Evolutionary conservation across 1,140 invertebrate genomes (phyloP), one percentile per base, ranked within the genome.

Genomic region (Ectropis grisescens): DNA sequence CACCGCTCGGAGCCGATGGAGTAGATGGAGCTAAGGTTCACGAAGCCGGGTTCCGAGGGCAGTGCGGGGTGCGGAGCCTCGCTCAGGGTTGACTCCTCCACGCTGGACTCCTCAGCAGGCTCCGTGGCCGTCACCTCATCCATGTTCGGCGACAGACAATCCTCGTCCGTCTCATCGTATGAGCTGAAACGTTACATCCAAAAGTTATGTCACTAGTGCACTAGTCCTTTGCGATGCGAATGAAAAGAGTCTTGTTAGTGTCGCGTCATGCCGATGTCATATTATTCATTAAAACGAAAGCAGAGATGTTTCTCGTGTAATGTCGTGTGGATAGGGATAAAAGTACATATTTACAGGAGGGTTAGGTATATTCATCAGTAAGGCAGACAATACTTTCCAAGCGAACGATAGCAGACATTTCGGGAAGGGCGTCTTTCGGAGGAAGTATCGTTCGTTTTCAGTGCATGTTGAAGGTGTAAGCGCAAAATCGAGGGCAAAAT

Each of bases 121-220:
- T 84, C 82, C 1, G 74, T 78, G 39, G 64, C 78, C 13, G 86
- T 76, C 33, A 86, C 80, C n/a, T 85, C 83, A 57, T 89, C 87
- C 42, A 89, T 47, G 52, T 88, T 86, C 13, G 86, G 86, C 23
- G 86, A 87, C 12, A 89, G 64, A 37, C 86, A 82, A 45, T 89
- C 87, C 33, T 88, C 87, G 37, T 86, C 85, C 19, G 82, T 85
- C 70, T 87, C 85, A 87, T 87, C 85, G 84, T 85, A 86, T 66
- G 85, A 87, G 85, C 85, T 87, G 82, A 27, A 74, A 65, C 27
- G 24, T 32, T 25, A 29, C 47, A 10, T n/a, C n/a, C n/a, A n/a
- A n/a, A n/a, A n/a, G n/a, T 37, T 42, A 2, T 40, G 31, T 9
- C 11, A 62, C n/a, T n/a, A n/a, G n/a, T n/a, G n/a, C n/a, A 43